These are phyloP conservation scores for Cryptosula pallasiana DNA, from an alignment of 2,888 invertebrate species.

Conservation along the genomic window DNA sequence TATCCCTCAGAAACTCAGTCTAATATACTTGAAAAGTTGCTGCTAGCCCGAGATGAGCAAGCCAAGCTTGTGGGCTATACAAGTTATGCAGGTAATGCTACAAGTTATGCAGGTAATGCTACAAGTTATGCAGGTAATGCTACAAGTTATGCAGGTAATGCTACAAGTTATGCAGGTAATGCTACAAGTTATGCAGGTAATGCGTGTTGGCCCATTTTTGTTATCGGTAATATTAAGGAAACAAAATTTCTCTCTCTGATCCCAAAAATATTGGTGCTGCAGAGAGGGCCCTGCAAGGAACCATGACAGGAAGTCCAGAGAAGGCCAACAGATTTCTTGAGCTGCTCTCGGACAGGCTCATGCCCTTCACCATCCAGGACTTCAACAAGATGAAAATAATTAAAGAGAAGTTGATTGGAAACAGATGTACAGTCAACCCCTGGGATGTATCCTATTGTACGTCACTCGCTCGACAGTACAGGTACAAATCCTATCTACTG, in stretches of 20 bases:
- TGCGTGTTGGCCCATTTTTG: too few species aligned
- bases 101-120: too few species aligned
- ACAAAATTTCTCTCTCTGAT: too few species aligned
- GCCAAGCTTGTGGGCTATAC: conserved; percentile 83
- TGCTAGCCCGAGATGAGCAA: conserved; percentile 70
- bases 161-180: too few species aligned
- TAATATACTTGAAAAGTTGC: conserved; percentile 65
- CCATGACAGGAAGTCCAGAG: conserved; percentile 74
- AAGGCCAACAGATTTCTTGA: conserved; percentile 26
- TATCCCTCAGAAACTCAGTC: conserved; percentile 69
- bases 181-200: too few species aligned
- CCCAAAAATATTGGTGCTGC: too few species aligned
- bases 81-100: conserved; percentile 63
- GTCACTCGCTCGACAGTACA: conserved; percentile 38
- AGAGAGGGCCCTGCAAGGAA: conserved; percentile 80
- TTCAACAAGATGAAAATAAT: conserved; percentile 66
- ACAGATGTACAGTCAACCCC: conserved; percentile 41
- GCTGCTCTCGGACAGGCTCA: neutral
- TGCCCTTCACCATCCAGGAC: conserved; percentile 56
- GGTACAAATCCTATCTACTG: too few species aligned
- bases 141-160: too few species aligned
- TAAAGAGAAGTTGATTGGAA: conserved; percentile 57
- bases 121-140: too few species aligned
- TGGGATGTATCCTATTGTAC: conserved; percentile 88
- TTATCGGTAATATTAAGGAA: too few species aligned